Conservation (phyloP, 2,888 invertebrate species). For the Eremobia ochroleuca region DNA sequence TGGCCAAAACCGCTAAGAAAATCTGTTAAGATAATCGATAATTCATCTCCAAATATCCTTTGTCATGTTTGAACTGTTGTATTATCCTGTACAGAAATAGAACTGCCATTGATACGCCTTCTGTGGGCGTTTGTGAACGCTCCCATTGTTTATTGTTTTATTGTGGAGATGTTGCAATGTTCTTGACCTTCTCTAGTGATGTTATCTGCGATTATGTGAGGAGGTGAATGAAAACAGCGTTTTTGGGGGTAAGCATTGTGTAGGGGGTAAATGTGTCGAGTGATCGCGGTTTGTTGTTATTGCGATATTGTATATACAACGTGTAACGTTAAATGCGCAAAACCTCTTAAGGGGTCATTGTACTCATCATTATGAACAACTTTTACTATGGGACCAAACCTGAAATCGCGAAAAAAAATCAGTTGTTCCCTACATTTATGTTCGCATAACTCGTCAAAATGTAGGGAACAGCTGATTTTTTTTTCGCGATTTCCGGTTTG, state of each 20-base stretch:
- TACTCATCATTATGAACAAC: no score
- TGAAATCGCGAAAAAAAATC: no score
- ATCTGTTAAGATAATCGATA: conserved; percentile 45
- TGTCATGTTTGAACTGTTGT: conserved; percentile 32
- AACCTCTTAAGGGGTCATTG: no score
- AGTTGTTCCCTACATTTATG: no score
- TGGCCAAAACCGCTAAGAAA: conserved; percentile 31
- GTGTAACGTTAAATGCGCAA: no score
- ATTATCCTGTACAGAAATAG: conserved; percentile 60
- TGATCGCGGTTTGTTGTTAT: neutral
- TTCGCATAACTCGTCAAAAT: no score
- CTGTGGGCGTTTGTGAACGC: conserved; percentile 36
- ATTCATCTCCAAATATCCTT: conserved; percentile 57
- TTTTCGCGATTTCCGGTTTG: no score
- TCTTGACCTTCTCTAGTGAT: conserved; percentile 52
- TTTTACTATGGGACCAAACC: no score
- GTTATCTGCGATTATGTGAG: conserved; percentile 28
- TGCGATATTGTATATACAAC: no score
- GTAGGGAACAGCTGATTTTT: no score
- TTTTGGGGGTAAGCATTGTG: neutral
- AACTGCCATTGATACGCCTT: conserved; percentile 42
- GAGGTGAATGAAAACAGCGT: neutral
- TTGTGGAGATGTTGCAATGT: conserved; percentile 37
- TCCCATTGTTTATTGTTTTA: conserved; percentile 52
- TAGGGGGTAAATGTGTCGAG: neutral